A percentile compares a stretch with the other conserved stretches of the same genome.
phyloP scores from a whole-genome alignment of 2,888 invertebrate genomes.

The Drosophila neonasuta region DNA sequence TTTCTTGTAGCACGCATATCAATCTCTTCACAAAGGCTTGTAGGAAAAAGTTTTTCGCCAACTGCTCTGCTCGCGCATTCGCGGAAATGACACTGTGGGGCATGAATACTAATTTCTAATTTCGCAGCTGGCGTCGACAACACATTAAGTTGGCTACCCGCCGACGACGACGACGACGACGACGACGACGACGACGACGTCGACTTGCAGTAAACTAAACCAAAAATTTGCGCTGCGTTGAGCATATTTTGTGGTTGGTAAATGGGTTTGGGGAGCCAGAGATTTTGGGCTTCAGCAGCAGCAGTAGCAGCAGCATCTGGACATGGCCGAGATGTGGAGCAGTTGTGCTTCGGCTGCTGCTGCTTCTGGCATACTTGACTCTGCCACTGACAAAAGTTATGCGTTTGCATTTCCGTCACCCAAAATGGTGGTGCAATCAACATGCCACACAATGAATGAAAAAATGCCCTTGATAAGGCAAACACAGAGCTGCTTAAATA shows the following conservation, averaged over 20 bases:
- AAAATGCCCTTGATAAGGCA: neutral
- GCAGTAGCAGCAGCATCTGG: constrained; percentile 29
- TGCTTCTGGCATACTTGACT: constrained; percentile 26
- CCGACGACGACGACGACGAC: constrained; percentile 17
- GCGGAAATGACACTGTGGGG: constrained; percentile 80
- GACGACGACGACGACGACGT: constrained; percentile 14
- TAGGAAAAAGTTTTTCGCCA: constrained; percentile 54
- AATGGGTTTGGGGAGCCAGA: constrained; percentile 45
- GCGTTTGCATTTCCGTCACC: constrained; percentile 71
- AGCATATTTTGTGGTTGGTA: constrained; percentile 67
- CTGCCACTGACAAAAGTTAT: constrained; percentile 67
- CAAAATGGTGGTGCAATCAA: constrained; percentile 43
- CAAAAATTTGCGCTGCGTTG: constrained; percentile 66
- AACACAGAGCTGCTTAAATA: neutral
- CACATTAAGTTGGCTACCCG: constrained; percentile 64
- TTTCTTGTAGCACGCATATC: constrained; percentile 54
- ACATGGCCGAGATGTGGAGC: constrained; percentile 23
- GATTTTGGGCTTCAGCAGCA: constrained; percentile 28
- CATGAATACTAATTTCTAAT: constrained; percentile 82
- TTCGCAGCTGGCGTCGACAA: constrained; percentile 71
- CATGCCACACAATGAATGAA: constrained; percentile 22
- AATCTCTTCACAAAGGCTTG: constrained; percentile 58
- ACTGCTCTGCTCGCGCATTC: constrained; percentile 62
- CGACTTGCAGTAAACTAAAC: constrained; percentile 62
- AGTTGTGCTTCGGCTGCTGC: neutral